Evolutionary conservation across 2,888 invertebrate genomes (phyloP).

Genomic region (Cheilosia soror): DNA sequence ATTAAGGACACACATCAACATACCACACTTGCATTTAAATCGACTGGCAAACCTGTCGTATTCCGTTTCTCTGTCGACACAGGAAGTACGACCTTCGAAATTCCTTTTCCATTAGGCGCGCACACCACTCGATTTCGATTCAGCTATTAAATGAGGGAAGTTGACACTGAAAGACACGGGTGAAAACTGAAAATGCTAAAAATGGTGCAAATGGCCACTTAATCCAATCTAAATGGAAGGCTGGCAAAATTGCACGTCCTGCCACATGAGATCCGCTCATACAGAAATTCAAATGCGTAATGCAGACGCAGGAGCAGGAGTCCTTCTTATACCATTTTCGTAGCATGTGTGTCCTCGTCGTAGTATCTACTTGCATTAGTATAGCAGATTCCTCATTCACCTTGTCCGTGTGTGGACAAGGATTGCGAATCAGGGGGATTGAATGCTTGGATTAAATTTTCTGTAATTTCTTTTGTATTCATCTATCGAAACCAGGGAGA

Average conservation of each 20-base stretch:
- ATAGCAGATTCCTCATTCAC: slow-evolving; percentile 50
- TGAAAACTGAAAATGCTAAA: slow-evolving; percentile 67
- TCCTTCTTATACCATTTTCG: slow-evolving; percentile 29
- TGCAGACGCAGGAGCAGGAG: slow-evolving; percentile 8
- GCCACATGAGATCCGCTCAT: slow-evolving; percentile 19
- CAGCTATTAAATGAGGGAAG: slow-evolving; percentile 65
- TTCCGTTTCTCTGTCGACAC: slow-evolving; percentile 22
- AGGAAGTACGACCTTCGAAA: slow-evolving; percentile 71
- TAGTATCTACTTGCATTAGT: slow-evolving; percentile 21
- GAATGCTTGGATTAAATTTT: slow-evolving; percentile 65
- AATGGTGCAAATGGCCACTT: slow-evolving; percentile 70
- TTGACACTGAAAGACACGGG: slow-evolving; percentile 67
- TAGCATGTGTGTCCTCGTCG: slow-evolving; percentile 43
- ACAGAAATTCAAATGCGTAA: slow-evolving; percentile 63
- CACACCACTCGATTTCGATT: slow-evolving; percentile 63
- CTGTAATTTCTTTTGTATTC: slow-evolving; percentile 69
- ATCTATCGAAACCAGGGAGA: not conserved
- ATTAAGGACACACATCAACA: slow-evolving; percentile 57
- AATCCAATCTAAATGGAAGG: slow-evolving; percentile 74
- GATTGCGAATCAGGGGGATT: slow-evolving; percentile 43
- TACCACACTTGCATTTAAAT: slow-evolving; percentile 44
- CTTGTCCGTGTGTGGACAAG: slow-evolving; percentile 40
- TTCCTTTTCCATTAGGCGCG: slow-evolving; percentile 70
- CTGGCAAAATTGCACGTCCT: slow-evolving; percentile 55
- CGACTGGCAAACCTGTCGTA: slow-evolving; percentile 51